phyloP scores from a whole-genome alignment of 1,140 invertebrate species.

The Macrotrachela quadricornifera region DNA sequence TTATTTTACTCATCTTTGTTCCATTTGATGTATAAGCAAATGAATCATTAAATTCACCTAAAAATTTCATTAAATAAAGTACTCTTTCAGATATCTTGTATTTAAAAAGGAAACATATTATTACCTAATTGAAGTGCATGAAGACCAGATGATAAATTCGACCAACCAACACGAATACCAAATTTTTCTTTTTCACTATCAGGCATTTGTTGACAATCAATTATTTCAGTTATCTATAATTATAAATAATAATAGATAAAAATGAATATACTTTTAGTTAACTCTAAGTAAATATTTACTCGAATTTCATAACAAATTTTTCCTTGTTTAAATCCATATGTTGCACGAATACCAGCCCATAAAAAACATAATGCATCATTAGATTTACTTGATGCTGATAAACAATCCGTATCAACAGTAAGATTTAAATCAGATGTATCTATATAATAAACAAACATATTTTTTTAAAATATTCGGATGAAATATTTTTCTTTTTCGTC shows the following conservation, averaged over 20 bases:
- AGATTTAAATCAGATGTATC: conserved; percentile 72
- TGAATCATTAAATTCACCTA: conserved; percentile 26
- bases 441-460: no score
- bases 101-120: neutral
- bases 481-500: no score
- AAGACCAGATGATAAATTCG: conserved; percentile 25
- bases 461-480: no score
- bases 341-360: conserved; percentile 63
- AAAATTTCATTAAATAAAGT: conserved; percentile 51
- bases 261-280: conserved; percentile 3
- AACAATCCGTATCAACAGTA: conserved; percentile 47
- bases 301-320: conserved; percentile 65
- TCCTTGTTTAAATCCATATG: conserved; percentile 52
- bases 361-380: conserved; percentile 60
- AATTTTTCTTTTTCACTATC: conserved; percentile 30
- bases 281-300: conserved; percentile 24
- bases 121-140: conserved; percentile 2
- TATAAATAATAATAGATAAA: neutral
- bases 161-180: conserved; percentile 65
- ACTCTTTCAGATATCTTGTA: conserved; percentile 62
- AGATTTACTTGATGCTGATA: conserved; percentile 52
- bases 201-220: neutral
- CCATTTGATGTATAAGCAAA: no score
- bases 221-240: neutral
- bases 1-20: no score